phyloP scores from a whole-genome alignment of 2,797 vertebrate genomes.

The Merluccius polli region DNA sequence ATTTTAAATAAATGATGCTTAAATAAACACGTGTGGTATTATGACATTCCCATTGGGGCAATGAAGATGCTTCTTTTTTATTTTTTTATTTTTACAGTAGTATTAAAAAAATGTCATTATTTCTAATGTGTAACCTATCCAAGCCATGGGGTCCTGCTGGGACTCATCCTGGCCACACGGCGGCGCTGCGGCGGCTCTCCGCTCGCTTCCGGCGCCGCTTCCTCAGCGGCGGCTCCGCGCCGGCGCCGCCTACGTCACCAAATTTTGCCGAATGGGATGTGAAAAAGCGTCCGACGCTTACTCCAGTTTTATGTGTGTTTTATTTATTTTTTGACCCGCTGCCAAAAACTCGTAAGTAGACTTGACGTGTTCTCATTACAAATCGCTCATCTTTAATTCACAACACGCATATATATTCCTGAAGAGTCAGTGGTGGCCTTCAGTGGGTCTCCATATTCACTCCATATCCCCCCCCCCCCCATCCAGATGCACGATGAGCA shows the following conservation, averaged over 20 bases:
- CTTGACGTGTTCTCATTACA: no score
- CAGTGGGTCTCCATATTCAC: no score
- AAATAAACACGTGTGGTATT: neutral
- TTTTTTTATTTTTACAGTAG: no score
- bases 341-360: conserved; percentile 44
- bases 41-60: neutral
- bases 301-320: no score
- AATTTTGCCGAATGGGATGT: conserved; percentile 52
- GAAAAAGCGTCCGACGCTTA: conserved; percentile 50
- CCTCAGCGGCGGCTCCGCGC: neutral
- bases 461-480: neutral
- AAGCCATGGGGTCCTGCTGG: neutral
- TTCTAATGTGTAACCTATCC: neutral
- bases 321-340: neutral
- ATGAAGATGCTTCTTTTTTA: neutral
- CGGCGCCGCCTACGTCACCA: conserved; percentile 72
- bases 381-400: no score
- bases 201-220: conserved; percentile 17
- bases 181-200: conserved; percentile 31
- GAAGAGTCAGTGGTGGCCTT: no score
- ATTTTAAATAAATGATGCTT: neutral
- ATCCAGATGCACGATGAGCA: conserved; percentile 63
- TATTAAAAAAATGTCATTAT: no score
- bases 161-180: conserved; percentile 41
- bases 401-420: neutral